These are phyloP conservation scores for Sminthurinus signatus DNA, from an alignment of 1,140 invertebrate genomes.

Conservation along the genomic window DNA sequence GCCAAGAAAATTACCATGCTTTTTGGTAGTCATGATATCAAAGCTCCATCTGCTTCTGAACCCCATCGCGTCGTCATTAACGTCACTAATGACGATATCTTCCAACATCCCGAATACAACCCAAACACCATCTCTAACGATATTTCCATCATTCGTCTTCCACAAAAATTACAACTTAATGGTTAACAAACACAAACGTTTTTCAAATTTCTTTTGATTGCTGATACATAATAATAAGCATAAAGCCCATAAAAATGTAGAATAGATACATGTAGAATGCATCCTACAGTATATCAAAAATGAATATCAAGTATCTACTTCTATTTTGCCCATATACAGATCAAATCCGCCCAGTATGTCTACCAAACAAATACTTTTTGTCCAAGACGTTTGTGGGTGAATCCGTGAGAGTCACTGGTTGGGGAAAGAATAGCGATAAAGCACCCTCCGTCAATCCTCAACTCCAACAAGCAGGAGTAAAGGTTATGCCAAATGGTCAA, in stretches of 20 bases:
- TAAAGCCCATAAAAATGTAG: too few species aligned
- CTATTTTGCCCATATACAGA: constrained; percentile 27
- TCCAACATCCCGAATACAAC: constrained; percentile 40
- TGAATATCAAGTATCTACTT: too few species aligned
- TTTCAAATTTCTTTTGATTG: too few species aligned
- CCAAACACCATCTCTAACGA: constrained; percentile 38
- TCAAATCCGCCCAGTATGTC: constrained; percentile 34
- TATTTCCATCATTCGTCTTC: constrained; percentile 32
- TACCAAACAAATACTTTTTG: constrained; percentile 33
- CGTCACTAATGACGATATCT: constrained; percentile 28
- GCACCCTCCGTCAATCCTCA: constrained; percentile 28
- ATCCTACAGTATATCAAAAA: too few species aligned
- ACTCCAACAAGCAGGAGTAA: constrained; percentile 33
- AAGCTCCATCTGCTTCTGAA: constrained; percentile 14
- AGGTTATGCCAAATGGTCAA: constrained; percentile 25
- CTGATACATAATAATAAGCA: too few species aligned
- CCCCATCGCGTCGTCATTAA: constrained; percentile 21
- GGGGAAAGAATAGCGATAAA: constrained; percentile 35
- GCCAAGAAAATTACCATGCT: constrained; percentile 34
- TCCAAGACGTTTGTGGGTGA: constrained; percentile 30
- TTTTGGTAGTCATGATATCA: constrained; percentile 36
- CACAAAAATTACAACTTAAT: constrained; percentile 29
- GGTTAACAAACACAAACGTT: constrained; percentile 17
- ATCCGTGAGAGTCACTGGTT: constrained; percentile 32
- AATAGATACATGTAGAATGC: too few species aligned